These are phyloP conservation scores for Danaus chrysippus DNA, from an alignment of 2,888 invertebrate genomes.

Conservation along the genomic window DNA sequence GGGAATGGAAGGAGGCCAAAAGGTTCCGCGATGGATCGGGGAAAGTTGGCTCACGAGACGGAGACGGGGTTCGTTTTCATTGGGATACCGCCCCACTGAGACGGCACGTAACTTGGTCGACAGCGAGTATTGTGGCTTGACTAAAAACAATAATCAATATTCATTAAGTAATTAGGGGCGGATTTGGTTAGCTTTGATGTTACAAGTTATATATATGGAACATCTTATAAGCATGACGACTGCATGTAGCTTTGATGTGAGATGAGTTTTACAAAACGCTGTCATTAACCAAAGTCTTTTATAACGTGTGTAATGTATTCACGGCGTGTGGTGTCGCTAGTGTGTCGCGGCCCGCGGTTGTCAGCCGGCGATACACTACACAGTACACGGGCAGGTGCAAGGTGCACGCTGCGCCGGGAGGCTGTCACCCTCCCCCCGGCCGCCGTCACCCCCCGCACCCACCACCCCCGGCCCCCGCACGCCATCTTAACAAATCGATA, in stretches of 20 bases:
- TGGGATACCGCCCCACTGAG: conserved; percentile 11
- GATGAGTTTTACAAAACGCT: too few relatives aligned
- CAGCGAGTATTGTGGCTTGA: not conserved
- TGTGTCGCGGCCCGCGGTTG: conserved; percentile 57
- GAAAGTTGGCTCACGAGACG: conserved; percentile 24
- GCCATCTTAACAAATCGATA: conserved; percentile 81
- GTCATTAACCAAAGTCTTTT: too few relatives aligned
- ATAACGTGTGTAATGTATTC: conserved; percentile 8
- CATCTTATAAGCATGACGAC: too few relatives aligned
- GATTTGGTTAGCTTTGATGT: too few relatives aligned
- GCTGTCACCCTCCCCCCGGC: conserved; percentile 55
- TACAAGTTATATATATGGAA: too few relatives aligned
- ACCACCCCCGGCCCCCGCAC: conserved; percentile 51
- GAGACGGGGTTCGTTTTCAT: conserved; percentile 24
- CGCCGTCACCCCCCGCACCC: conserved; percentile 44
- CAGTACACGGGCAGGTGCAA: conserved; percentile 65
- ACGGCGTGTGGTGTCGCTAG: conserved; percentile 34
- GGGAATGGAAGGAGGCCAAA: conserved; percentile 30
- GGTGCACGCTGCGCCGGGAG: conserved; percentile 73
- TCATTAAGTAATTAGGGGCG: too few relatives aligned
- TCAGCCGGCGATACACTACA: conserved; percentile 41
- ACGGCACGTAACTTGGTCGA: conserved; percentile 3
- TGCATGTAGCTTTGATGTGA: too few relatives aligned
- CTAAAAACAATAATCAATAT: not conserved
- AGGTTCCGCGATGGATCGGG: conserved; percentile 22